Evolutionary conservation across 2,797 vertebrate genomes (phyloP), one percentile per base, ranked within the genome.

Genomic region (Lycodopsis pacificus): DNA sequence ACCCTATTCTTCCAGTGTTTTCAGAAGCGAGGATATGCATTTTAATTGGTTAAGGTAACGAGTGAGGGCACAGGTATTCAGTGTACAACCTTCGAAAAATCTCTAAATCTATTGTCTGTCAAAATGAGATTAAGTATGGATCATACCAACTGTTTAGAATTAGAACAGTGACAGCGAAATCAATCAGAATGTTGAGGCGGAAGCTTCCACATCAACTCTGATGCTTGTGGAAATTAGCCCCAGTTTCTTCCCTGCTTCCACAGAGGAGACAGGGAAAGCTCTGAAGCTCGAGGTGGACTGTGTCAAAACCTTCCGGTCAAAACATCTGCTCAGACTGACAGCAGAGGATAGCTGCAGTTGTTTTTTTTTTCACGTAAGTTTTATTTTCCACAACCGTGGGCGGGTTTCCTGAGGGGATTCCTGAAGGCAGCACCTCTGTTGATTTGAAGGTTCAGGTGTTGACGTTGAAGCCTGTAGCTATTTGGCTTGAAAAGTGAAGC

Each of bases 401-500:
- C 2, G 5, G 25, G 42, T 46, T 64, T 46, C 0, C 42, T 48
- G 42, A 46, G 62, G 10, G 42, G 42, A 7, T 65, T 48, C 42
- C 25, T 13, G 27, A 10, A 42, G 9, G 2, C 25, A 27, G 61
- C 17, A 46, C 10, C 25, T 64, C 62, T 64, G 42, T 20, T 46
- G 40, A 46, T 46, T 64, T 65, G 25, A 63, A 42, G 59, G 36
- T 61, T 38, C 58, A 42, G 61, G 61, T 25, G 38, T 63, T 27
- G 13, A 63, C 5, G 13, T 63, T 25, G 38, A 20, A 1, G 25
- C 42, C 62, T 65, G 1, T 13, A 32, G 57, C 57, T 59, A 36
- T 58, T 58, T 58, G 30, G 5, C 30, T 58, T 17, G 19, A 58
- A 20, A 30, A 30, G 20, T 30, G 3, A 46, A 48, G 42, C 42